These are phyloP conservation scores for Anoplius nigerrimus DNA, from an alignment of 2,888 invertebrate genomes.

Conservation along the genomic window DNA sequence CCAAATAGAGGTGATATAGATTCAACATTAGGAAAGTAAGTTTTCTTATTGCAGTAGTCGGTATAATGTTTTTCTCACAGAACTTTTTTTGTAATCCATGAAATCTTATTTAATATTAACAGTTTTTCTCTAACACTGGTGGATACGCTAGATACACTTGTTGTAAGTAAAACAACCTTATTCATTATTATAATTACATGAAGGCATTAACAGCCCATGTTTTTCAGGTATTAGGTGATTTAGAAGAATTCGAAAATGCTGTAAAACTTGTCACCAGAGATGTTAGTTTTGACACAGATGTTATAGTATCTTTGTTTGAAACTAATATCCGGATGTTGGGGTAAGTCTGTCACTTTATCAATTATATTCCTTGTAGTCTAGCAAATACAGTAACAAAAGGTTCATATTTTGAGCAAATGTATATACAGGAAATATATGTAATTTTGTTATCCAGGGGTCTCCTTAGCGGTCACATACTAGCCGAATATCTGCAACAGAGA, in stretches of 20 bases:
- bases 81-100: too few species aligned
- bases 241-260: slow-evolving; percentile 95
- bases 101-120: slow-evolving; percentile 73
- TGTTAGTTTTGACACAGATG: slow-evolving; percentile 94
- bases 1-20: slow-evolving; percentile 97
- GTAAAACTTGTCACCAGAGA: slow-evolving; percentile 90
- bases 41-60: slow-evolving; percentile 6
- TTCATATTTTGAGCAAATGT: neutral
- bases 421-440: slow-evolving; percentile 39
- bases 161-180: slow-evolving; percentile 75
- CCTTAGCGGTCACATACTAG: slow-evolving; percentile 93
- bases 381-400: too few species aligned
- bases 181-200: too few species aligned
- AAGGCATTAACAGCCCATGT: slow-evolving; percentile 18
- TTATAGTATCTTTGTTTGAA: slow-evolving; percentile 98
- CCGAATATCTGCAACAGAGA: slow-evolving; percentile 86
- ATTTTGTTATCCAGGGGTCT: slow-evolving; percentile 81
- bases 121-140: slow-evolving; percentile 97
- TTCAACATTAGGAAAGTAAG: slow-evolving; percentile 95
- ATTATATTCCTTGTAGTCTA: neutral
- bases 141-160: slow-evolving; percentile 95
- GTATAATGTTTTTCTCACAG: slow-evolving; percentile 3
- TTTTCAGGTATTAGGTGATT: slow-evolving; percentile 87
- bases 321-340: slow-evolving; percentile 99
- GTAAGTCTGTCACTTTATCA: slow-evolving; percentile 72